Evolutionary conservation across 1,140 invertebrate species (phyloP), one percentile per base, ranked within the genome.

Genomic region (Frieseomelitta varia): DNA sequence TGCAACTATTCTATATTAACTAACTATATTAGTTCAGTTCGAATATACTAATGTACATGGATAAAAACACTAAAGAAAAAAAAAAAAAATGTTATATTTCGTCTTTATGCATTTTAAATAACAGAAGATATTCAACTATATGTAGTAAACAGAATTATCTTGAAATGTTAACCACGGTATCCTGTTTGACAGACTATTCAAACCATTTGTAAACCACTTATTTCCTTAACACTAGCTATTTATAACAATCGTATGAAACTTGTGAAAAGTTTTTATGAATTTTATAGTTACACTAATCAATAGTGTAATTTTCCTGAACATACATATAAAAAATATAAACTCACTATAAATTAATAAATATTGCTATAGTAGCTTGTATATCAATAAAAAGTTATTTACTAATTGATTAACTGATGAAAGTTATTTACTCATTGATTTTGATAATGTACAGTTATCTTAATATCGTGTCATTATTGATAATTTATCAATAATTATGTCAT

Each of bases 151-250:
- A 55, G 3, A 47, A 47, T 11, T 11, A 24, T 30, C 56, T 61
- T n/a, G 11, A 1, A 4, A 61, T 4, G 19, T 61, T 2, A 78
- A 78, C 81, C 81, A 34, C 81, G 4, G 30, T 51, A 69, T 83
- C 81, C 81, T 77, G 73, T 77, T 77, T 47, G 8, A 6, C 39
- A 47, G 39, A 47, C 39, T 47, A 47, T 47, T 47, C 39, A 47
- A 47, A 47, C 14, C 8, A 34, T n/a, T 47, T 27, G 24, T 55
- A 69, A 79, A 67, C 63, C 53, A 39, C 34, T 34, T 74, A 63
- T 17, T 53, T 80, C 19, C 68, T 79, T 8, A 39, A 24, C n/a
- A 55, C 24, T n/a, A 71, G 34, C 3, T 15, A 30, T 19, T n/a
- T 61, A 61, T 4, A 61, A n/a, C 11, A 4, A 27, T 24, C 2